A percentile compares a stretch with the other conserved stretches of the same genome.
Evolutionary conservation across 1,140 invertebrate species (phyloP).

Genomic region (Mactra quadrangularis): DNA sequence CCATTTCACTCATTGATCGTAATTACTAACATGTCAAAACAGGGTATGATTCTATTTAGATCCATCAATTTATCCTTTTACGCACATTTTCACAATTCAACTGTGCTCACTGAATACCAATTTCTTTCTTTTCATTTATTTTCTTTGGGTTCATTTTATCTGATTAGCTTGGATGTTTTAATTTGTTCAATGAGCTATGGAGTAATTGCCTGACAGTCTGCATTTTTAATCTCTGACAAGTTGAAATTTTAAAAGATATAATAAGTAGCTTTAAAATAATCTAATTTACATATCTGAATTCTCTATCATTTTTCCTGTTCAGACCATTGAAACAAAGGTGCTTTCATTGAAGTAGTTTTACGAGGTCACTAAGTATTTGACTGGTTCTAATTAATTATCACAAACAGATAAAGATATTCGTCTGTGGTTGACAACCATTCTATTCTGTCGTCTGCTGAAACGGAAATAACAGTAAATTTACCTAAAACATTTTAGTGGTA

Average conservation of each 20-base stretch:
- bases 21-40: too few relatives aligned
- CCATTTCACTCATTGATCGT: too few relatives aligned
- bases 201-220: not conserved
- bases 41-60: not conserved
- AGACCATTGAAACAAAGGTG: too few relatives aligned
- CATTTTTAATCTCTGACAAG: constrained; percentile 7
- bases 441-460: too few relatives aligned
- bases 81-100: constrained; percentile 2
- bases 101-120: not conserved
- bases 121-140: constrained; percentile 1
- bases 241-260: constrained; percentile 17
- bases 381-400: too few relatives aligned
- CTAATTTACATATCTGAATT: constrained; percentile 20
- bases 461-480: too few relatives aligned
- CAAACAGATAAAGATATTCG: too few relatives aligned
- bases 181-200: constrained; percentile 1
- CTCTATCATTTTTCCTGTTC: constrained; percentile 24
- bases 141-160: constrained; percentile 33
- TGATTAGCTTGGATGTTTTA: constrained; percentile 39
- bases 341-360: too few relatives aligned
- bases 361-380: too few relatives aligned
- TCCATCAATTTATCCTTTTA: not conserved
- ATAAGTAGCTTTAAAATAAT: constrained; percentile 24
- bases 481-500: too few relatives aligned
- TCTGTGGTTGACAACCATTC: too few relatives aligned